Evolutionary conservation across 37 sponge, comb jelly and placozoan genomes (phyloP), one percentile per base, ranked within the genome.

Genomic region (Lycopodina hypogea): DNA sequence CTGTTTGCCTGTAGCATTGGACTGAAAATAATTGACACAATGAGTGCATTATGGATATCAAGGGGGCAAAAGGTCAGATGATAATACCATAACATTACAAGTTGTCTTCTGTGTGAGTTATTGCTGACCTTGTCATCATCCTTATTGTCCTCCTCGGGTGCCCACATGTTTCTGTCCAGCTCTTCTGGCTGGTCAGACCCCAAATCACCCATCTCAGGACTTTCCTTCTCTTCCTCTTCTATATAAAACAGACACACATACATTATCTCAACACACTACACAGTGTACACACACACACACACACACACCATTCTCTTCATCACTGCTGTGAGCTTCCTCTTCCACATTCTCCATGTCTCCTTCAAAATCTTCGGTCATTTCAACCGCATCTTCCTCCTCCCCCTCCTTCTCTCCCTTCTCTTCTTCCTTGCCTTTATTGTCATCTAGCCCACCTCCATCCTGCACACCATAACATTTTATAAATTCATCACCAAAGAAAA

Each of bases 301-400:
- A 66, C 67, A 66, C 58, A n/a, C 14, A 80, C 71, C 61, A 39
- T 74, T 51, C 19, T 33, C 42, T 38, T 62, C 61, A 0, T 77
- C 39, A 51, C 56, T 77, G 75, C 59, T 71, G 26, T 41, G 28
- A 8, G 21, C 62, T 28, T 71, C 79, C 22, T 86, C 89, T 74
- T 68, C 84, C 39, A 69, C 63, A 39, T 88, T 86, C 45, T 81
- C 83, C 66, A 88, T 29, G 8, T 28, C 51, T 4, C 92, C 93
- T 48, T 88, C 93, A 88, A 95, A 95, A 39, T 95, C 90, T 32
- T 84, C 83, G 71, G 56, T 38, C 93, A 92, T 95, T 48, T 95
- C 96, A 18, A 95, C 70, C 8, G 72, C 96, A 63, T 91, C 77
- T 2, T 92, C 84, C 19, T 95, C 90, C 24, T 58, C 70, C 7